These are phyloP conservation scores for Colinus virginianus DNA, from an alignment of 2,113 vertebrate genomes.

Conservation along the genomic window DNA sequence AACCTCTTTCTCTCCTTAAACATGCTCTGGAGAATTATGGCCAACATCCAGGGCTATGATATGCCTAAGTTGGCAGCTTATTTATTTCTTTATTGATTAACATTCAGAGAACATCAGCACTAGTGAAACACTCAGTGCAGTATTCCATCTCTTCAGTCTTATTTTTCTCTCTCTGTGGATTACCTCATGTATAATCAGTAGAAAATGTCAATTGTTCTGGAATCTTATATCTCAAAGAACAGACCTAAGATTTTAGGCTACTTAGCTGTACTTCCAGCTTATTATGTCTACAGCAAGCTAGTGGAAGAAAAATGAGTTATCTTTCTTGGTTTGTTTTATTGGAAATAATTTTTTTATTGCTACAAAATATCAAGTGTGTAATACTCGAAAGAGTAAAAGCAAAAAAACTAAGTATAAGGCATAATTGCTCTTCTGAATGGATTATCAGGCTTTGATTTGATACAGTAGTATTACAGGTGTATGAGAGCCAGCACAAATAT, in stretches of 20 bases:
- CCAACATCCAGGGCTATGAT: slow-evolving; percentile 36
- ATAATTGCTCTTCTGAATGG: not conserved
- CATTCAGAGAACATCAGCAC: slow-evolving; percentile 49
- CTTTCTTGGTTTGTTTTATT: not conserved
- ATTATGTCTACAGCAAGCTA: not conserved
- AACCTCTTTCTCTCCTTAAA: slow-evolving; percentile 58
- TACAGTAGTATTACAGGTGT: not conserved
- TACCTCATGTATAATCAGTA: not conserved
- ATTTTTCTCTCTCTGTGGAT: slow-evolving; percentile 30
- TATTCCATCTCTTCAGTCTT: slow-evolving; percentile 31
- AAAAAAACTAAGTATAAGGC: not conserved
- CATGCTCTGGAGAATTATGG: slow-evolving; percentile 28
- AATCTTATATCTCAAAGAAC: not conserved
- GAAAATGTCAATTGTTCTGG: slow-evolving; percentile 41
- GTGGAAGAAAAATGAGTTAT: not conserved
- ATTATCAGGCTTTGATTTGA: not conserved
- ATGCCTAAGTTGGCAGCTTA: slow-evolving; percentile 56
- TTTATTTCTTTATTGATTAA: slow-evolving; percentile 73
- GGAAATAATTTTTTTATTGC: not conserved
- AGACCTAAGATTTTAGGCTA: not conserved
- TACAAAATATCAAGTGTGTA: not conserved
- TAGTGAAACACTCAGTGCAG: not conserved
- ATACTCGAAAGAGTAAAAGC: not conserved
- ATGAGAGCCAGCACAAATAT: not conserved
- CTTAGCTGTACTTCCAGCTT: not conserved